Percentiles rank a stretch among this genome's conserved stretches.
These are phyloP conservation scores for Folsomia manolachei DNA, from an alignment of 2,888 invertebrate species.

Conservation along the genomic window DNA sequence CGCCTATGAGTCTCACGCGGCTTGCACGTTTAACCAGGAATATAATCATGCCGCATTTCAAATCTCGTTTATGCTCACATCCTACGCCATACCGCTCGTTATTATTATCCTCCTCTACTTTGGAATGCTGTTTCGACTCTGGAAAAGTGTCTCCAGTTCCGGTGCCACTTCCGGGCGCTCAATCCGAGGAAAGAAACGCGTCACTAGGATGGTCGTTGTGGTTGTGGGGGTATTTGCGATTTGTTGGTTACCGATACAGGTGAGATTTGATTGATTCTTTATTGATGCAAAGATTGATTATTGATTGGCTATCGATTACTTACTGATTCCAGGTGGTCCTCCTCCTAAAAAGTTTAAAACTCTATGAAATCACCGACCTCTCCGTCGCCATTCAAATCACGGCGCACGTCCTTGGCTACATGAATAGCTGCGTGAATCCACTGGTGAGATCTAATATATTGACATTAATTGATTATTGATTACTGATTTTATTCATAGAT, in stretches of 20 bases:
- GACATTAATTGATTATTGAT: too few relatives aligned
- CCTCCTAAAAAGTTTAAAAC: constrained; percentile 70
- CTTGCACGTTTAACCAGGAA: constrained; percentile 65
- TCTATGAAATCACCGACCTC: constrained; percentile 66
- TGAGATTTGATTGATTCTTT: constrained; percentile 42
- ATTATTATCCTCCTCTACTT: constrained; percentile 84
- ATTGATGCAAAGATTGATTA: constrained; percentile 58
- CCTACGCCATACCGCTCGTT: constrained; percentile 82
- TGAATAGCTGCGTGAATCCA: constrained; percentile 88
- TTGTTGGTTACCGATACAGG: constrained; percentile 86
- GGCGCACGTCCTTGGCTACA: constrained; percentile 80
- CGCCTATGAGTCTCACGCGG: constrained; percentile 64
- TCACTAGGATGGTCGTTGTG: constrained; percentile 86
- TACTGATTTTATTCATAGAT: too few relatives aligned
- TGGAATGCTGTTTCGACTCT: constrained; percentile 81
- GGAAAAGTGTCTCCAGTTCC: constrained; percentile 71
- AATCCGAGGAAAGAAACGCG: constrained; percentile 78
- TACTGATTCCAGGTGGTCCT: constrained; percentile 62
- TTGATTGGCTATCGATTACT: neutral
- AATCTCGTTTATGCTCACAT: constrained; percentile 80
- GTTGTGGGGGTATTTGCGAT: constrained; percentile 88
- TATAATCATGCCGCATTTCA: constrained; percentile 56
- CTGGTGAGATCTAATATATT: too few relatives aligned
- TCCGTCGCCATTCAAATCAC: constrained; percentile 74
- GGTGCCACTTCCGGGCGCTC: constrained; percentile 82